phyloP scores from a whole-genome alignment of 2,113 vertebrate genomes.

The Setophaga kirtlandii region DNA sequence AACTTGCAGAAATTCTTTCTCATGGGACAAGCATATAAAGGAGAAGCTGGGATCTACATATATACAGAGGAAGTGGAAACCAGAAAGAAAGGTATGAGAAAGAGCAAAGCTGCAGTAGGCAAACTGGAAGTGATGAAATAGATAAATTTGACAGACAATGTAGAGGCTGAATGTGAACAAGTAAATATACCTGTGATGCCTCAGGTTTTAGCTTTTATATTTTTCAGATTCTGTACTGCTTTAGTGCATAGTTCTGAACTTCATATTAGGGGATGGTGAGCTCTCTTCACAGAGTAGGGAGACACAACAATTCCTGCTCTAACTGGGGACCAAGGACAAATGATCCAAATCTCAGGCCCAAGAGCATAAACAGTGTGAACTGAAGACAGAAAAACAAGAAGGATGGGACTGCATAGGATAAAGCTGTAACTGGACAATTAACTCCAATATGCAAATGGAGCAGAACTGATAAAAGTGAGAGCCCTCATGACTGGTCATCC shows the following conservation, averaged over 20 bases:
- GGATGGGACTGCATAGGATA: not conserved
- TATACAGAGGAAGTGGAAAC: not conserved
- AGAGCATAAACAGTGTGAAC: fast-evolving
- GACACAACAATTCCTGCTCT: not conserved
- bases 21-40: not conserved
- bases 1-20: not conserved
- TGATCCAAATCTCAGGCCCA: not conserved
- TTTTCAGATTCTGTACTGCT: not conserved
- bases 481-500: fast-evolving
- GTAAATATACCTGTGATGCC: not conserved
- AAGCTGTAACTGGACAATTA: not conserved
- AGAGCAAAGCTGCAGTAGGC: not conserved
- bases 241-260: not conserved
- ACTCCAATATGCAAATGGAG: not conserved
- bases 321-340: not conserved
- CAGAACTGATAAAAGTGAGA: not conserved
- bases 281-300: not conserved
- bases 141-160: not conserved
- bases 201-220: not conserved
- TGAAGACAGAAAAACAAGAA: not conserved
- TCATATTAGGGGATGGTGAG: not conserved
- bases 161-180: not conserved
- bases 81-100: not conserved
- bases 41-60: not conserved
- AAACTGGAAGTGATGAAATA: not conserved